Evolutionary conservation across 1,140 invertebrate species (phyloP).

Genomic region (Heliconius nattereri): DNA sequence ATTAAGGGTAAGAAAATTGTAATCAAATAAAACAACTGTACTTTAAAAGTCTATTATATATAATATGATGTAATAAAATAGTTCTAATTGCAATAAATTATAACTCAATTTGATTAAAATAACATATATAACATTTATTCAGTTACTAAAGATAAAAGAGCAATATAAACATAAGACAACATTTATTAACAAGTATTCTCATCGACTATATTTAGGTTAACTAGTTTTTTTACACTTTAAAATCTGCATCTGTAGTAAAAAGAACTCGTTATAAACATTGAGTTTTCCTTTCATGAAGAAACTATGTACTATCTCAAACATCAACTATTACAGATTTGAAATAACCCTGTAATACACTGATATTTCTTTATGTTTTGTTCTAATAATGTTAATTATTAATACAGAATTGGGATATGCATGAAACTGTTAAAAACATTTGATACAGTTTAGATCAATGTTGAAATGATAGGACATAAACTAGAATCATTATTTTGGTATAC

Average conservation of each 20-base stretch:
- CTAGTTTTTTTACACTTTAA: constrained; percentile 7
- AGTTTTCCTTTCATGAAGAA: neutral
- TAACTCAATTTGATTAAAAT: constrained; percentile 32
- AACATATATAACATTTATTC: constrained; percentile 32
- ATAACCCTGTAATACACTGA: neutral
- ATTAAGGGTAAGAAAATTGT: too few species aligned
- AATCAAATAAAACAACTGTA: constrained; percentile 21
- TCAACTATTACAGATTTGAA: neutral
- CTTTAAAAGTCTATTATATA: constrained; percentile 25
- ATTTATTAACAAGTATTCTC: constrained; percentile 26
- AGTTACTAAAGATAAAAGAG: constrained; percentile 25
- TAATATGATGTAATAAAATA: constrained; percentile 36
- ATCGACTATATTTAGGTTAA: neutral
- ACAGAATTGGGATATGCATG: neutral
- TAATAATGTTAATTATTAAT: neutral
- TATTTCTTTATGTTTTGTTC: neutral
- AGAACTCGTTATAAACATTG: neutral
- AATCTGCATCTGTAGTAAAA: neutral
- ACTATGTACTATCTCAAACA: neutral
- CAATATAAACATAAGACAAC: constrained; percentile 23
- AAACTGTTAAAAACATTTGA: neutral
- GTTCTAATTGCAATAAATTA: constrained; percentile 32
- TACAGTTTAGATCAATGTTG: neutral
- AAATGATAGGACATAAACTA: neutral
- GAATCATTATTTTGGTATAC: neutral